phyloP scores from a whole-genome alignment of 2,888 invertebrate species.

The Cheilosia scutellata region DNA sequence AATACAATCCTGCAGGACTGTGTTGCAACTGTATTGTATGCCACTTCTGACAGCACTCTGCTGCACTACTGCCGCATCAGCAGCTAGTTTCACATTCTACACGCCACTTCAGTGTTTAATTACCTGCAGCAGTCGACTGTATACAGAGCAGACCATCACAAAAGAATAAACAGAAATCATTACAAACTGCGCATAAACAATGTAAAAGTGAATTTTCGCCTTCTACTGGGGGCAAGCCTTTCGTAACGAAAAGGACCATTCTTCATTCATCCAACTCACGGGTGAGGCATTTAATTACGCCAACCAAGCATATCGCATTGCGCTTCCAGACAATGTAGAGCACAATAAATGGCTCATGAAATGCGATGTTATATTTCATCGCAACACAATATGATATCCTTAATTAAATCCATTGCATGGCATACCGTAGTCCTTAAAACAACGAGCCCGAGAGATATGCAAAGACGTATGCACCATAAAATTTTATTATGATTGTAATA shows the following conservation, averaged over 20 bases:
- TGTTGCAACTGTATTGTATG: not conserved
- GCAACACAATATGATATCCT: constrained; percentile 59
- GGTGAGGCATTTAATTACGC: constrained; percentile 27
- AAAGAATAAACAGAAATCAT: constrained; percentile 13
- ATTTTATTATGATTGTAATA: constrained; percentile 59
- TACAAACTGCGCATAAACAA: constrained; percentile 42
- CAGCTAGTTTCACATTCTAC: not conserved
- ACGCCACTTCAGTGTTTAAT: constrained; percentile 1
- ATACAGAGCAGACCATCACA: not conserved
- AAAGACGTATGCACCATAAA: constrained; percentile 55
- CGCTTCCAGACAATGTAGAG: constrained; percentile 26
- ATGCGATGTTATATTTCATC: constrained; percentile 50
- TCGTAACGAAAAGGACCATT: not conserved
- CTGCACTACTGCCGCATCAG: not conserved
- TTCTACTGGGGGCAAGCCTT: not conserved
- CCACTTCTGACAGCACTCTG: not conserved
- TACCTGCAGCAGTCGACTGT: constrained; percentile 13
- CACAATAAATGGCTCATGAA: constrained; percentile 60
- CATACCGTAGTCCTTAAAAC: not conserved
- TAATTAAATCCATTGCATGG: constrained; percentile 57
- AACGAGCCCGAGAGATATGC: constrained; percentile 27
- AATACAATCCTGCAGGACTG: constrained; percentile 21
- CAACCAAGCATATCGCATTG: constrained; percentile 3
- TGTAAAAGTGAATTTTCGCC: constrained; percentile 12
- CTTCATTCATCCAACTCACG: constrained; percentile 17